These are phyloP conservation scores for Glandiceps talaboti DNA, from an alignment of 53 echinoderm and acorn worm genomes.

Conservation along the genomic window DNA sequence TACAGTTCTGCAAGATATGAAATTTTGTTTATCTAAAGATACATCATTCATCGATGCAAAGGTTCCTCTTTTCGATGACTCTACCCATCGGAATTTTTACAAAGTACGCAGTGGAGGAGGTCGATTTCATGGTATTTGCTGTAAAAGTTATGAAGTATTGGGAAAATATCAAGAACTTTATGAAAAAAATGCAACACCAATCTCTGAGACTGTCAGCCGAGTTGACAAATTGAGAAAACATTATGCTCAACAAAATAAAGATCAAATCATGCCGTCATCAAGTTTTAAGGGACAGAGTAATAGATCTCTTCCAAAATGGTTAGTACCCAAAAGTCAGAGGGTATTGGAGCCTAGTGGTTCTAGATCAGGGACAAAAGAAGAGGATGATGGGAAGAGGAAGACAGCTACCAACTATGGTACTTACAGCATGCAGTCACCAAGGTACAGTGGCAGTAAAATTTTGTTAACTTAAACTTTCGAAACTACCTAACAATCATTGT, in stretches of 20 bases:
- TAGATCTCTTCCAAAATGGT: constrained; percentile 26
- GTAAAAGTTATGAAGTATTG: constrained; percentile 9
- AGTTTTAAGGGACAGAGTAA: background rate
- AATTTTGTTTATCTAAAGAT: background rate
- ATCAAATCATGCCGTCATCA: no score
- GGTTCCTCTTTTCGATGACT: constrained; percentile 16
- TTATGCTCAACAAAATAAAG: background rate
- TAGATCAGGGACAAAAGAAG: background rate
- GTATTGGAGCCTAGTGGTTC: background rate
- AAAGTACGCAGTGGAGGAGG: constrained; percentile 10
- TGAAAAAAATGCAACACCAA: constrained; percentile 17
- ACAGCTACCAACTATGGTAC: background rate
- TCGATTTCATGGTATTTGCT: constrained; percentile 28
- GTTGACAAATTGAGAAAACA: constrained; percentile 5
- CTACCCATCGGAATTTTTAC: background rate
- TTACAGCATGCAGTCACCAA: background rate
- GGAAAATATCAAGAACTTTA: constrained; percentile 32
- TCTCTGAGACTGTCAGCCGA: constrained; percentile 8
- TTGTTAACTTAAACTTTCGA: no score
- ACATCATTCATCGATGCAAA: constrained; percentile 6
- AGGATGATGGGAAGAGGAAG: constrained; percentile 10
- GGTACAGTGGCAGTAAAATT: no score
- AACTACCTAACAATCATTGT: no score
- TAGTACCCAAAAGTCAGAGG: constrained; percentile 6
- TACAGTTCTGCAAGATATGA: constrained; percentile 10